Evolutionary conservation across 2,113 vertebrate species (phyloP), one percentile per base, ranked within the genome.

Genomic region (Dasyornis broadbenti): DNA sequence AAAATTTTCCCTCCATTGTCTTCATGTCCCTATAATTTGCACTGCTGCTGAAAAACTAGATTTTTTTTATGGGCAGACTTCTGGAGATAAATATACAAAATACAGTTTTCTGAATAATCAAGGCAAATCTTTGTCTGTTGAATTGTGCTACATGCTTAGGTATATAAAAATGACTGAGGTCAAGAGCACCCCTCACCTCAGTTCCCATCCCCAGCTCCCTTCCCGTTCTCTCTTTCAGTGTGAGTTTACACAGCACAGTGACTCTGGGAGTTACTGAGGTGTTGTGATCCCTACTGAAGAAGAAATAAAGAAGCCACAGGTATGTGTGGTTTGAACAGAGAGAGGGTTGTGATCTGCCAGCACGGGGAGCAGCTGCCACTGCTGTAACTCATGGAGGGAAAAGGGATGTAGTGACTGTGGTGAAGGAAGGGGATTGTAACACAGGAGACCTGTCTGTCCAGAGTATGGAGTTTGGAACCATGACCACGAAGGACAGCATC

Each of bases 361-460:
- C 23, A 12, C 35, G 33, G 56, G 24, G 18, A 59, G 54, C 50
- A 73, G 50, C 15, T 94, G 13, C 15, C 31, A n/a, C 5, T 0
- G 0, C n/a, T 78, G 45, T 16, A 26, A 33, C 16, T 70, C 33
- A 19, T 2, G 7, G 56, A 28, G 9, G 3, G 9, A 57, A 50
- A 57, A 77, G 26, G 15, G 14, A 9, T 21, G 4, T 8, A 27
- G 33, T 27, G 59, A 52, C 20, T 37, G 13, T 37, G 72, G 31
- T 0, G 0, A 77, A 60, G 40, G 11, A 40, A 17, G 7, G 20
- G 1, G 15, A 13, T 22, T 49, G 33, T 30, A 23, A 35, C 24
- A 9, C 21, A 19, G 4, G 26, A 81, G 83, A 12, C 7, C 24
- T 84, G 13, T 11, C 54, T 86, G 52, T 59, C 30, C 47, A 45